Conservation (phyloP, 2,888 invertebrate species). For the Tenthredo distinguenda region DNA sequence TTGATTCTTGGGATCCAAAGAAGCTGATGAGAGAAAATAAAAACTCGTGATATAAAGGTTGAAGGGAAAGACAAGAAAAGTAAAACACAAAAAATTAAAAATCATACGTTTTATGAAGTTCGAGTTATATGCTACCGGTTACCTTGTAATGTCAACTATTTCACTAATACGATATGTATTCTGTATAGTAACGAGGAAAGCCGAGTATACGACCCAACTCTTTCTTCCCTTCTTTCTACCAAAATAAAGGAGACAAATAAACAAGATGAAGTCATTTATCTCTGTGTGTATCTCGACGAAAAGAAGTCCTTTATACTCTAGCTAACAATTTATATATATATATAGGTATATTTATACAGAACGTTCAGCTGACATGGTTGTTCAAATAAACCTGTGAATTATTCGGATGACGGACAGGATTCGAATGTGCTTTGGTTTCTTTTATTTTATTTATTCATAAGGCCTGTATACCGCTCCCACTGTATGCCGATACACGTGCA, state of each 20-base stretch:
- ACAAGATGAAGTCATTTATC: not conserved
- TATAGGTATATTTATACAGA: not conserved
- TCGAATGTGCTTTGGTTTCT: conserved; percentile 32
- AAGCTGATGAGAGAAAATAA: conserved; percentile 32
- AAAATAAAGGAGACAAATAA: not conserved
- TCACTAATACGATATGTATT: not conserved
- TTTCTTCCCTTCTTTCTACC: not conserved
- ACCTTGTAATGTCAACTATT: not conserved
- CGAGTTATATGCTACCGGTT: not conserved
- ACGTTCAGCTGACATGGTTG: conserved; percentile 22
- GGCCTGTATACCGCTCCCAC: not conserved
- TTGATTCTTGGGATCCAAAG: conserved; percentile 42
- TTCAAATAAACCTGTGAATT: conserved; percentile 42
- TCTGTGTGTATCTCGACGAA: not conserved
- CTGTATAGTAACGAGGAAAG: not conserved
- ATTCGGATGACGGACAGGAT: conserved; percentile 37
- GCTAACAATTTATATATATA: not conserved
- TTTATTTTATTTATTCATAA: conserved; percentile 33
- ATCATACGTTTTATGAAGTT: not conserved
- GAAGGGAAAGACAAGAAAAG: not conserved
- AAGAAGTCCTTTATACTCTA: conserved; percentile 3
- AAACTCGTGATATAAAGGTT: conserved; percentile 10
- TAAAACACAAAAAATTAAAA: not conserved
- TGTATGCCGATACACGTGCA: conserved; percentile 3
- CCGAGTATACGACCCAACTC: not conserved